phyloP scores from a whole-genome alignment of 2,113 vertebrate genomes.

The Heliornis fulica region DNA sequence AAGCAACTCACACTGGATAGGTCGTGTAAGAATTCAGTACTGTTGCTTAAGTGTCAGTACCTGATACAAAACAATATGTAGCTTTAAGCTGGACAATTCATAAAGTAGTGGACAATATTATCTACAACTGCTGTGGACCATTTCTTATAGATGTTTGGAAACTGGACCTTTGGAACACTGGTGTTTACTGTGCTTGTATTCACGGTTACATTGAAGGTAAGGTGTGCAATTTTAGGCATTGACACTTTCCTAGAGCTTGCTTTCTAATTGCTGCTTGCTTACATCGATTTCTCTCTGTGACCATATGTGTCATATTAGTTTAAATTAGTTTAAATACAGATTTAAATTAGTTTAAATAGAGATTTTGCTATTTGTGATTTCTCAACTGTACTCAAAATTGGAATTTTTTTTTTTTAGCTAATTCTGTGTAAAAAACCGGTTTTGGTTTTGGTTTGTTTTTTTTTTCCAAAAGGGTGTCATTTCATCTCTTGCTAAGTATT shows the following conservation, averaged over 20 bases:
- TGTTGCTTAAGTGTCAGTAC: background rate
- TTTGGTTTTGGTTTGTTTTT: background rate
- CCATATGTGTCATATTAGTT: background rate
- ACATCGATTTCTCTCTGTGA: background rate
- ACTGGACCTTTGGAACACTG: constrained; percentile 96
- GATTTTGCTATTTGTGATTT: background rate
- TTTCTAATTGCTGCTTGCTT: background rate
- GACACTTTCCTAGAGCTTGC: background rate
- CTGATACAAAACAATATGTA: background rate
- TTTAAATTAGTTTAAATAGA: background rate
- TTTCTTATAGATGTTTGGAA: constrained; percentile 89
- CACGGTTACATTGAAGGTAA: constrained; percentile 95
- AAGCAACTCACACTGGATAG: background rate
- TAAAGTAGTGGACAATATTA: background rate
- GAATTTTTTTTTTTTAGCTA: background rate
- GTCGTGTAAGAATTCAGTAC: background rate
- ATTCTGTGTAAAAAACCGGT: background rate
- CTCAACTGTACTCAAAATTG: background rate
- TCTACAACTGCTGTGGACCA: background rate
- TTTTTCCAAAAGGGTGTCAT: background rate
- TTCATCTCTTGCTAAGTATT: background rate
- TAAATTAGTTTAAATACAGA: background rate
- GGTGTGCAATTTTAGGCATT: background rate
- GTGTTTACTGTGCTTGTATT: constrained; percentile 95
- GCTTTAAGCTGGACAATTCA: background rate